These are phyloP conservation scores for Megaustenia siamemsis DNA, from an alignment of 2,888 invertebrate genomes.

Conservation along the genomic window DNA sequence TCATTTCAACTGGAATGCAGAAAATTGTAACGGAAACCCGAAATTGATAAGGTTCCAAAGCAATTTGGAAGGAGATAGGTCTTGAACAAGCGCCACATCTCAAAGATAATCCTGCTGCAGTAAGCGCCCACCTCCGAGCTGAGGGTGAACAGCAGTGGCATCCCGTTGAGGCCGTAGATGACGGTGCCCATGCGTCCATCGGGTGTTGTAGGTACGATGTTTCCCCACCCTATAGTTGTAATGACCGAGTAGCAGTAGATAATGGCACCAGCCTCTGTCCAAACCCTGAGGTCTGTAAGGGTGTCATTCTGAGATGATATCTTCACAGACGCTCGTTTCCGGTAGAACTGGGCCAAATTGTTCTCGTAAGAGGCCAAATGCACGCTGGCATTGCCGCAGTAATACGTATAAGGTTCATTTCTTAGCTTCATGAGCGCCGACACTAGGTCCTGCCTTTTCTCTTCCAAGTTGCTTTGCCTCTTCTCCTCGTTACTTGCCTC, in stretches of 20 bases:
- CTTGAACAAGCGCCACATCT: not conserved
- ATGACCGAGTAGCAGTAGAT: conserved; percentile 31
- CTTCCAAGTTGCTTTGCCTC: conserved; percentile 31
- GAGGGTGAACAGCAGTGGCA: conserved; percentile 42
- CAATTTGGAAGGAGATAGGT: too few relatives aligned
- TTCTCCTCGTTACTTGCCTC: conserved; percentile 17
- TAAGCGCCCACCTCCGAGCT: conserved; percentile 17
- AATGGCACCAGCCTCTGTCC: conserved; percentile 29
- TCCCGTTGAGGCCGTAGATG: conserved; percentile 41
- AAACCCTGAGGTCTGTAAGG: not conserved
- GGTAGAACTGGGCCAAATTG: conserved; percentile 24
- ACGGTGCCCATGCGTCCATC: conserved; percentile 31
- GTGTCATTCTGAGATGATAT: not conserved
- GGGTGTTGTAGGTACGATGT: conserved; percentile 29
- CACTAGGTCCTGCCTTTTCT: not conserved
- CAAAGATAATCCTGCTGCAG: not conserved
- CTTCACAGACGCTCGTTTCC: conserved; percentile 36
- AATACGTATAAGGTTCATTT: not conserved
- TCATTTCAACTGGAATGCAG: too few relatives aligned
- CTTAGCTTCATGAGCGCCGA: not conserved
- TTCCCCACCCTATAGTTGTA: conserved; percentile 37
- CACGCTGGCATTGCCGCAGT: not conserved
- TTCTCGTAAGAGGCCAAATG: not conserved
- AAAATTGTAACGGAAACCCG: too few relatives aligned
- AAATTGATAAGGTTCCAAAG: too few relatives aligned